Base-by-base conservation (phyloP, 2,888 invertebrate species). In the Chloroclystis v-ata region DNA sequence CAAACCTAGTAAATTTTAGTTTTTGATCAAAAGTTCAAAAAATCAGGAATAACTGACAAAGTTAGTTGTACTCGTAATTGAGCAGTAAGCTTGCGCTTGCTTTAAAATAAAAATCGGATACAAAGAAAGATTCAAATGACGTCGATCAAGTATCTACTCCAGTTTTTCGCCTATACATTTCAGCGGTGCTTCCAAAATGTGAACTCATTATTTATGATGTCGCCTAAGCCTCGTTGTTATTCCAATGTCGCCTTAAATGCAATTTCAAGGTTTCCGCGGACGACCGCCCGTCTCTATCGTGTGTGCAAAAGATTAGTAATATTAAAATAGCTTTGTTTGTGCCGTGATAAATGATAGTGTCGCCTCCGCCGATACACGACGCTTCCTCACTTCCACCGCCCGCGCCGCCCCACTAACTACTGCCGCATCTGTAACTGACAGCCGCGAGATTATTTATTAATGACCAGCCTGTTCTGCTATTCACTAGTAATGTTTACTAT, bases 211-310 rank as follows among this genome's bases (percentile, higher is more conserved):
- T 69, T 71, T 72, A 69, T 72, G 67, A 74, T 24, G 73, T 72
- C 68, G 56, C 62, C 65, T 67, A 59, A 65, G 68, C 70, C 63
- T 73, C 58, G 62, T 73, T 77, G 65, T 73, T 75, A 76, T 80
- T 77, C 72, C 69, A 72, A 71, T 72, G 70, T 69, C 67, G 68
- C 63, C 70, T 70, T 73, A 72, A 75, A 76, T 75, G 72, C 72
- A 75, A 64, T 75, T 72, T 77, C 78, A 79, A 78, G 80, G 77
- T 71, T 68, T 52, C 55, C 52, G 50, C 60, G 59, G 59, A 28
- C 55, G 33, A 20, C n/a, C 14, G 32, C 32, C 20, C 59, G 56
- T 56, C 63, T 63, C 54, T 65, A 63, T 63, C 66, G 62, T 67
- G 67, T 60, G 65, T 65, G 63, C 65, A 63, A 67, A 69, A 69